phyloP scores from a whole-genome alignment of 2,797 vertebrate species.

The Coregonus ussuriensis region DNA sequence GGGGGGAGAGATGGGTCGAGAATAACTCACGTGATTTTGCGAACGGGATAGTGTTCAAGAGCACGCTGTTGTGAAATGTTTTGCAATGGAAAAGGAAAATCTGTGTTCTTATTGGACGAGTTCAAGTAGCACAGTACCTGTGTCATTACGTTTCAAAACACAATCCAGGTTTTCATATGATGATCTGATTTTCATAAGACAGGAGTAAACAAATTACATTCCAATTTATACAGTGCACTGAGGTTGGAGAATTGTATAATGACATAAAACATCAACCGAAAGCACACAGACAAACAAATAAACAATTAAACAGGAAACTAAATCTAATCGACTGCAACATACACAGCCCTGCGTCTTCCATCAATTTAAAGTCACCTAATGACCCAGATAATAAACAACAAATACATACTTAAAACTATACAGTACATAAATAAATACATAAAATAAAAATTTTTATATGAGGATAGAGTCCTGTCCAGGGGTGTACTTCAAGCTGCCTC shows the following conservation, averaged over 20 bases:
- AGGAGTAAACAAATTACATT: not conserved
- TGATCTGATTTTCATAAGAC: not conserved
- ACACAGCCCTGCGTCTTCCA: not conserved
- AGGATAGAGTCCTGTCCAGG: no score
- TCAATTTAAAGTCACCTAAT: not conserved
- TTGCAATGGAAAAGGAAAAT: not conserved
- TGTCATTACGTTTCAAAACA: not conserved
- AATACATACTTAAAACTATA: not conserved
- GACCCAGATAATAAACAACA: not conserved
- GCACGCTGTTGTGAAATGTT: not conserved
- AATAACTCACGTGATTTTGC: no score
- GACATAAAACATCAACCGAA: not conserved
- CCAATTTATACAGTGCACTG: not conserved
- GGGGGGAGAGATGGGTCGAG: no score
- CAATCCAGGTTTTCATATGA: not conserved
- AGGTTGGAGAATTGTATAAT: not conserved
- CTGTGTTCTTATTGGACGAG: not conserved
- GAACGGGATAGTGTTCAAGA: no score
- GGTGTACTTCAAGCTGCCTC: not conserved
- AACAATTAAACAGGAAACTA: not conserved
- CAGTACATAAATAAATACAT: not conserved
- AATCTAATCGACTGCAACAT: not conserved
- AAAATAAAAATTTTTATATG: not conserved
- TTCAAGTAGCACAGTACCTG: not conserved
- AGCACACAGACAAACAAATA: not conserved